Conservation (phyloP, 2,888 invertebrate species). For the Bombyx huttoni region DNA sequence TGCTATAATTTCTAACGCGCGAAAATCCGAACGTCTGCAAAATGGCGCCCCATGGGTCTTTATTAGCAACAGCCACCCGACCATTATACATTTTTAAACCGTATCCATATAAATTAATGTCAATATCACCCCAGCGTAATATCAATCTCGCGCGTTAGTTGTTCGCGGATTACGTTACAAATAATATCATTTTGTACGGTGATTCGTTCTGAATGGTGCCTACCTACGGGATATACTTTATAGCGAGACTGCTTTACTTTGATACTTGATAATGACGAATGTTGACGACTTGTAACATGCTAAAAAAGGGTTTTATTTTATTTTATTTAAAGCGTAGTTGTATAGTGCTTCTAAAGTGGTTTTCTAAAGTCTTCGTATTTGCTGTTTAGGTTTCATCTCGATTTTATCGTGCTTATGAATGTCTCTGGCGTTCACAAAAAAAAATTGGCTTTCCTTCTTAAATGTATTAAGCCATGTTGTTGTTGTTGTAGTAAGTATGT, state of each 20-base stretch:
- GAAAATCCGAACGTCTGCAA: constrained; percentile 25
- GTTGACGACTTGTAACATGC: too few species aligned
- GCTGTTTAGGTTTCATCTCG: too few species aligned
- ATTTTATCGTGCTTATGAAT: too few species aligned
- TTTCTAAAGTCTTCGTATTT: too few species aligned
- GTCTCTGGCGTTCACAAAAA: too few species aligned
- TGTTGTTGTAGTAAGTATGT: too few species aligned
- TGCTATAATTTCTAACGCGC: constrained; percentile 27
- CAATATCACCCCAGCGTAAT: constrained; percentile 67
- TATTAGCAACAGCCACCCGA: constrained; percentile 59
- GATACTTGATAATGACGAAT: neutral
- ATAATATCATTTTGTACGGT: constrained; percentile 72
- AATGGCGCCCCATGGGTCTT: constrained; percentile 47
- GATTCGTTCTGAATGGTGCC: constrained; percentile 68
- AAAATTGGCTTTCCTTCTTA: too few species aligned
- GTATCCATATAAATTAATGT: constrained; percentile 73
- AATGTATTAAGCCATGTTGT: too few species aligned
- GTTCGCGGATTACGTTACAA: constrained; percentile 72
- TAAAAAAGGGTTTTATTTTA: too few species aligned
- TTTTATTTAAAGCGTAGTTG: too few species aligned
- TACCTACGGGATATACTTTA: constrained; percentile 30
- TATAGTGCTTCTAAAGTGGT: too few species aligned
- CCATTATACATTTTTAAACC: constrained; percentile 72
- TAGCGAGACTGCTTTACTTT: constrained; percentile 25
- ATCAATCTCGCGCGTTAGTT: constrained; percentile 63